Conservation (phyloP, 2,113 vertebrate species). For the Cynoglossus semilaevis region DNA sequence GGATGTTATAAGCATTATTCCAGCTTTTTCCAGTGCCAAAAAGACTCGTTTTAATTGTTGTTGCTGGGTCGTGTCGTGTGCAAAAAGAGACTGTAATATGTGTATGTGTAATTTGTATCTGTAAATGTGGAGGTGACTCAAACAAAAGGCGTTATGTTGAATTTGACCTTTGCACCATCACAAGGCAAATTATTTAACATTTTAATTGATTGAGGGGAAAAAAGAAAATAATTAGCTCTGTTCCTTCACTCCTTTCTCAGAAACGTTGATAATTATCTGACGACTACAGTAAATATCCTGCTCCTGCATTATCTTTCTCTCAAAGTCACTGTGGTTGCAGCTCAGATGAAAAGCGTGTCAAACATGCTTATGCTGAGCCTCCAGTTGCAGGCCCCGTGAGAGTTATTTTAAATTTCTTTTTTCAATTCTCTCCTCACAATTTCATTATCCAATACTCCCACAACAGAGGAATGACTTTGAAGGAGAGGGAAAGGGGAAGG, state of each 20-base stretch:
- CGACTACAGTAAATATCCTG: slow-evolving; percentile 33
- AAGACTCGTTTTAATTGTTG: slow-evolving; percentile 38
- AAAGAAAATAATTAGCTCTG: not conserved
- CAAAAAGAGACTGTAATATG: slow-evolving; percentile 13
- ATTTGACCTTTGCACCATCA: slow-evolving; percentile 37
- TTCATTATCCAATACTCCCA: slow-evolving; percentile 40
- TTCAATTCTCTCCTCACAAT: slow-evolving; percentile 36
- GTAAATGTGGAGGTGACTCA: slow-evolving; percentile 18
- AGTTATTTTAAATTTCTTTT: slow-evolving; percentile 60
- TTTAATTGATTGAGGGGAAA: slow-evolving; percentile 7
- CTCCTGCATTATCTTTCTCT: slow-evolving; percentile 48
- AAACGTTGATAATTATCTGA: slow-evolving; percentile 2
- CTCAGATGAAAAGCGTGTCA: slow-evolving; percentile 62
- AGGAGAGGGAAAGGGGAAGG: slow-evolving; percentile 9
- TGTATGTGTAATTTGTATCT: too few species aligned
- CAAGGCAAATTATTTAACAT: not conserved
- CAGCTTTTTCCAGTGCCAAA: slow-evolving; percentile 34
- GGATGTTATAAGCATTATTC: slow-evolving; percentile 59
- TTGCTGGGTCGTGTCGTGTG: slow-evolving; percentile 17
- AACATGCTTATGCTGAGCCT: slow-evolving; percentile 68
- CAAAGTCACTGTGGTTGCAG: slow-evolving; percentile 57
- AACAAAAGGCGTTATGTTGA: not conserved
- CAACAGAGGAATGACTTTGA: slow-evolving; percentile 42
- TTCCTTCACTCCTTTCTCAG: not conserved
- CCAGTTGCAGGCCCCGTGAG: slow-evolving; percentile 60